These are phyloP conservation scores for Platycheirus albimanus DNA, from an alignment of 2,888 invertebrate species.

Conservation along the genomic window DNA sequence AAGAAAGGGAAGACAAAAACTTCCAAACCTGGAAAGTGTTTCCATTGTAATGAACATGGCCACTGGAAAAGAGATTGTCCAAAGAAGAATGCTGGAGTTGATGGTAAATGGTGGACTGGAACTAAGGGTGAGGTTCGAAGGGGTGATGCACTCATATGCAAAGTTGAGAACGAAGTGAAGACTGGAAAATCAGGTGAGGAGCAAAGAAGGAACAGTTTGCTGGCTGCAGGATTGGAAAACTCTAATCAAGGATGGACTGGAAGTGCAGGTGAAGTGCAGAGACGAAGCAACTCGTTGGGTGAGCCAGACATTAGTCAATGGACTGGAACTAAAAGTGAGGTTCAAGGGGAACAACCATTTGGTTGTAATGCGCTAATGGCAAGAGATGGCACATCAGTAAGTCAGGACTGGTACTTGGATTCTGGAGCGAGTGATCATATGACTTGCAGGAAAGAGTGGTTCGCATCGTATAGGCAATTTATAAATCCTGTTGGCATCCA, in stretches of 20 bases:
- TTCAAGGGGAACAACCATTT: neutral
- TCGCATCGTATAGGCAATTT: conserved; percentile 22
- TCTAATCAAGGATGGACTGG: too few species aligned
- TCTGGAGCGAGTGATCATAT: conserved; percentile 38
- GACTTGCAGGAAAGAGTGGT: conserved; percentile 18
- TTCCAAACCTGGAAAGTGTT: conserved; percentile 62
- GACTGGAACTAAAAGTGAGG: conserved; percentile 31
- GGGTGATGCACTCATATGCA: conserved; percentile 23
- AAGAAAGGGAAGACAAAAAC: conserved; percentile 8
- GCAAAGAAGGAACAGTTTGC: too few species aligned
- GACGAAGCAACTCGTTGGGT: neutral
- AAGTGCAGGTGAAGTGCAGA: conserved; percentile 12
- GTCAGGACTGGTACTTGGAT: conserved; percentile 30
- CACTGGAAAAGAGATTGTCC: conserved; percentile 70
- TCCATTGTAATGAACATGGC: conserved; percentile 60
- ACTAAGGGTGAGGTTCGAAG: conserved; percentile 3
- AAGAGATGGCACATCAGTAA: neutral
- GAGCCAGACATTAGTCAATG: conserved; percentile 2
- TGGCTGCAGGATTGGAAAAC: too few species aligned
- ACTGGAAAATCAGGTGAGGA: too few species aligned
- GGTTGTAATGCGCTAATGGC: neutral
- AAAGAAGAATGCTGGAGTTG: neutral
- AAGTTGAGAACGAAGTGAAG: conserved; percentile 1
- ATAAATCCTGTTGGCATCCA: conserved; percentile 16
- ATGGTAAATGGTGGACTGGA: conserved; percentile 4